Base-by-base conservation (phyloP, 2,113 vertebrate species). In the Tor tambroides region DNA sequence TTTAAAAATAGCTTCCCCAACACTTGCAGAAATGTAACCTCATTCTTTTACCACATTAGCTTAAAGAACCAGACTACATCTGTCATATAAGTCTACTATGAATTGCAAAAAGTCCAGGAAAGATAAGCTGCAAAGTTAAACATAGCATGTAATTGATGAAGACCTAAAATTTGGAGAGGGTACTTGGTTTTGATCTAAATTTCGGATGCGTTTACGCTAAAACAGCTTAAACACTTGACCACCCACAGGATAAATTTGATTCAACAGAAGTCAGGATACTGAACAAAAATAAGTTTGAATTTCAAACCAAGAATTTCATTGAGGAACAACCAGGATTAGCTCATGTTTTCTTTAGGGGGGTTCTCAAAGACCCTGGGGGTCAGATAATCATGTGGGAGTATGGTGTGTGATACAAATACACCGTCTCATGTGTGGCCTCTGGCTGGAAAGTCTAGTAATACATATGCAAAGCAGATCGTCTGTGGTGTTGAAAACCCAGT, bases 401-500 rank as follows among this genome's bases (percentile, higher is more conserved):
- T 72, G 41, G 80, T 51, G 63, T 49, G 41, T 85, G 87, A 85
- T 41, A 85, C 61, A 56, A 69, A 81, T 81, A 56, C 35, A 75
- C 74, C 59, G 30, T 85, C 80, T 77, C 78, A 83, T 28, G 77
- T 74, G 28, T 83, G 80, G 76, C 84, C 79, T 88, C 69, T 88
- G 82, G 74, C 38, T 30, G 23, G 43, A 86, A 80, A 30, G 46
- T 65, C 67, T 56, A 87, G 56, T 10, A 81, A 69, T 78, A 19
- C 80, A 71, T 75, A 79, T 76, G 65, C 43, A 83, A 88, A 80
- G 56, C 75, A 74, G 74, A 83, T 15, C 76, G 5, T 75, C n/a
- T 7, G 56, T 91, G 86, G 90, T 88, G 90, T 74, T 93, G 87
- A 92, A 92, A 84, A 72, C 49, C 63, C 86, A 89, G 90, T 85